phyloP scores from a whole-genome alignment of 1,140 invertebrate species.

The Thaumatotibia leucotreta region DNA sequence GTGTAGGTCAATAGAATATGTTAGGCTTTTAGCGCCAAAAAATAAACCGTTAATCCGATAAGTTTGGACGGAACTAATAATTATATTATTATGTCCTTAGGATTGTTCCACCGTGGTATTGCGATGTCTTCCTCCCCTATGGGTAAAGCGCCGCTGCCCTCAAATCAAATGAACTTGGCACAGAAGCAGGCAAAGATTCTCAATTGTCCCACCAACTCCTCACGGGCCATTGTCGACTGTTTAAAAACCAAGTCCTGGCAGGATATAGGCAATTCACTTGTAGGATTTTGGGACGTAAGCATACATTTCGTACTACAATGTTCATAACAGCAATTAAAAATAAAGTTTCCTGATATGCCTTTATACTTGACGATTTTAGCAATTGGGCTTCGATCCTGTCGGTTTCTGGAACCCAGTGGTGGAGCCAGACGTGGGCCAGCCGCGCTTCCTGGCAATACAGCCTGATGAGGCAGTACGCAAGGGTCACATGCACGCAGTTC shows the following conservation, averaged over 20 bases:
- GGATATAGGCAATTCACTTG: slow-evolving; percentile 73
- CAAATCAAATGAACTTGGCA: slow-evolving; percentile 79
- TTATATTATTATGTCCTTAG: too few species aligned
- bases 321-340: too few species aligned
- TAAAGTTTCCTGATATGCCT: too few species aligned
- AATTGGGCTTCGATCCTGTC: slow-evolving; percentile 79
- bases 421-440: slow-evolving; percentile 82
- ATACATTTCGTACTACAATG: not conserved
- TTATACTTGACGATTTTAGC: too few species aligned
- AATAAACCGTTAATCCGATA: too few species aligned
- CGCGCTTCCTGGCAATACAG: slow-evolving; percentile 80
- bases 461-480: slow-evolving; percentile 77
- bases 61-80: too few species aligned
- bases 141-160: slow-evolving; percentile 53
- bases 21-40: too few species aligned
- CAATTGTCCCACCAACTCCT: slow-evolving; percentile 79
- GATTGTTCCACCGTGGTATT: slow-evolving; percentile 83
- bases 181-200: slow-evolving; percentile 82
- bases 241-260: slow-evolving; percentile 76
- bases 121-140: slow-evolving; percentile 82
- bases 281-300: slow-evolving; percentile 72
- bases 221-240: slow-evolving; percentile 79
- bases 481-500: slow-evolving; percentile 80
- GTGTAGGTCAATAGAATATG: too few species aligned
- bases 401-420: slow-evolving; percentile 82